Evolutionary conservation across 2,888 invertebrate species (phyloP).

Genomic region (Chymomyza procnemis): DNA sequence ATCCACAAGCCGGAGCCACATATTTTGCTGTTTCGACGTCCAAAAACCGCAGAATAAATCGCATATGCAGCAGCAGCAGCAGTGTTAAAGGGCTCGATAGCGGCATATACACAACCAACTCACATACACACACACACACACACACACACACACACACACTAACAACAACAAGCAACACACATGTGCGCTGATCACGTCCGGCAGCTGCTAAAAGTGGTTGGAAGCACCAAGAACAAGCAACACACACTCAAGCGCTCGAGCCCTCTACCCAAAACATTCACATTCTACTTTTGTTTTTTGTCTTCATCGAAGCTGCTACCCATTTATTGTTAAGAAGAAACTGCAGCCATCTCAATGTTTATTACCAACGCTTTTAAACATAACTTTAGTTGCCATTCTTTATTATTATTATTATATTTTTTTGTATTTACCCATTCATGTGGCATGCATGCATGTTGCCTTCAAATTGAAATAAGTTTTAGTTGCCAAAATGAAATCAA

Average conservation of each 20-base stretch:
- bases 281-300: neutral
- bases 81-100: slow-evolving; percentile 9
- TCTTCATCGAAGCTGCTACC: neutral
- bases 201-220: slow-evolving; percentile 44
- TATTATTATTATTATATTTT: too few relatives aligned
- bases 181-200: slow-evolving; percentile 36
- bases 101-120: neutral
- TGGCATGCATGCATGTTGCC: neutral
- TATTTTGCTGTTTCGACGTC: slow-evolving; percentile 90
- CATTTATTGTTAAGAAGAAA: neutral
- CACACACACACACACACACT: slow-evolving; percentile 1
- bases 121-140: neutral
- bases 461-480: neutral
- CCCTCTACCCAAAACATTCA: neutral
- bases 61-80: neutral
- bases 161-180: too few relatives aligned
- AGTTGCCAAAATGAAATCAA: neutral
- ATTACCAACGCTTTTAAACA: neutral
- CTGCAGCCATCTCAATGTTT: neutral
- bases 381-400: neutral
- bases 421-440: neutral
- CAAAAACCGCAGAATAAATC: slow-evolving; percentile 80
- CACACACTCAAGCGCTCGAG: neutral
- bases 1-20: slow-evolving; percentile 96
- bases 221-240: slow-evolving; percentile 24